Conservation (phyloP, 64 coral and sea anemone genomes). For the Pocillopora verrucosa region DNA sequence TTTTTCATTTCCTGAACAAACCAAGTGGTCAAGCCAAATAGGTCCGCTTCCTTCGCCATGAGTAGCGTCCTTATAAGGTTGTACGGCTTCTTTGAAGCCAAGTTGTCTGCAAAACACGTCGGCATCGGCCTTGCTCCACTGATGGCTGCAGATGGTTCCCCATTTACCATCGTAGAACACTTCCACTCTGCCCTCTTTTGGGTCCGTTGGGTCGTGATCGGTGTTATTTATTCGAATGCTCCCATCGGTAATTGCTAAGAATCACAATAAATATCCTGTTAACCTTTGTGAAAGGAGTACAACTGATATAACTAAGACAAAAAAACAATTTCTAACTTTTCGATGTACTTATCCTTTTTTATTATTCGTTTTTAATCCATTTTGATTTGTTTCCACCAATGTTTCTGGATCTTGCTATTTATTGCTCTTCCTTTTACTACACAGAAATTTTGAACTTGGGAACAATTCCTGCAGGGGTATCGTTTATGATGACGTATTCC, state of each 20-base stretch:
- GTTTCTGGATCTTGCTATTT: neutral
- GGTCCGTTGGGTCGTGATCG: too few relatives aligned
- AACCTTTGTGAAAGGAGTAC: too few relatives aligned
- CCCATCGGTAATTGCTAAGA: neutral
- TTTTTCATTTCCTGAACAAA: constrained; percentile 5
- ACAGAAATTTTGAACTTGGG: too few relatives aligned
- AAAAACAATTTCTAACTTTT: too few relatives aligned
- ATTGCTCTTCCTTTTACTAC: too few relatives aligned
- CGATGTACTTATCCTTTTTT: too few relatives aligned
- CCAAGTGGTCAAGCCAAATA: constrained; percentile 1
- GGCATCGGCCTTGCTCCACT: neutral
- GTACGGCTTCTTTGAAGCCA: neutral
- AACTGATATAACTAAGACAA: too few relatives aligned
- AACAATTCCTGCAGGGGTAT: too few relatives aligned
- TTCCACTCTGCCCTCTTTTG: too few relatives aligned
- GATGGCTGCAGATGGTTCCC: neutral
- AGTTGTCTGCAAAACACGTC: neutral
- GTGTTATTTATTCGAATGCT: neutral
- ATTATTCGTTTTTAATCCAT: too few relatives aligned
- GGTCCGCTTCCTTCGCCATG: constrained; percentile 4
- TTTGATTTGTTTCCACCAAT: too few relatives aligned
- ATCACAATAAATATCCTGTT: neutral
- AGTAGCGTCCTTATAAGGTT: neutral
- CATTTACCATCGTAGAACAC: neutral
- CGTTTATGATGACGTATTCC: too few relatives aligned